A percentile compares a stretch with the other conserved stretches of the same genome.
Conservation (phyloP, 2,888 invertebrate species). For the Protophormia terraenovae region DNA sequence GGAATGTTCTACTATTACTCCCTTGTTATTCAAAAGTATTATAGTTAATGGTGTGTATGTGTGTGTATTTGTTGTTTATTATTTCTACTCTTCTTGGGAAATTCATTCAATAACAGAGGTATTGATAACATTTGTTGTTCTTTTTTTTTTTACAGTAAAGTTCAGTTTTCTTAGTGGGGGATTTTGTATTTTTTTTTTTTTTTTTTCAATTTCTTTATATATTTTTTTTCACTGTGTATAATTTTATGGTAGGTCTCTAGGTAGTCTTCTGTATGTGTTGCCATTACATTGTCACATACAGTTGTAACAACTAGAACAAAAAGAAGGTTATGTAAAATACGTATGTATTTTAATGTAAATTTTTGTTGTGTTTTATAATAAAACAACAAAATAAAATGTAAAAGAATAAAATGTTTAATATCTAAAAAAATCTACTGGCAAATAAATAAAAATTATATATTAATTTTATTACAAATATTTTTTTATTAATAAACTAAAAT, state of each 20-base stretch:
- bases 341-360: background rate
- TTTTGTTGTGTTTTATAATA: background rate
- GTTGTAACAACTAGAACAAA: conserved; percentile 3
- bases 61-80: background rate
- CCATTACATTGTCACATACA: conserved; percentile 54
- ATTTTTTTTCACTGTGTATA: background rate
- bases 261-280: conserved; percentile 7
- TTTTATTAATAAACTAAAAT: no score
- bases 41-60: conserved; percentile 3
- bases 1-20: background rate
- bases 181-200: background rate
- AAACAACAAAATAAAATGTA: background rate
- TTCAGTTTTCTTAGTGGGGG: conserved; percentile 13
- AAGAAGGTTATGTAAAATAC: conserved; percentile 21
- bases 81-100: background rate
- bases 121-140: conserved; percentile 38
- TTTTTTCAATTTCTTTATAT: background rate
- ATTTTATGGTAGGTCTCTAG: conserved; percentile 29
- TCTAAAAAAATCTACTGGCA: no score
- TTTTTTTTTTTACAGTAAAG: background rate
- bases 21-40: conserved; percentile 32
- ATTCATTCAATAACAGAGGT: conserved; percentile 1
- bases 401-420: conserved; percentile 3
- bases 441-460: no score
- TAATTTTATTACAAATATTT: no score